Percentiles rank a stretch among this genome's conserved stretches.
phyloP scores from a whole-genome alignment of 2,113 vertebrate species.

The Rhea americana region DNA sequence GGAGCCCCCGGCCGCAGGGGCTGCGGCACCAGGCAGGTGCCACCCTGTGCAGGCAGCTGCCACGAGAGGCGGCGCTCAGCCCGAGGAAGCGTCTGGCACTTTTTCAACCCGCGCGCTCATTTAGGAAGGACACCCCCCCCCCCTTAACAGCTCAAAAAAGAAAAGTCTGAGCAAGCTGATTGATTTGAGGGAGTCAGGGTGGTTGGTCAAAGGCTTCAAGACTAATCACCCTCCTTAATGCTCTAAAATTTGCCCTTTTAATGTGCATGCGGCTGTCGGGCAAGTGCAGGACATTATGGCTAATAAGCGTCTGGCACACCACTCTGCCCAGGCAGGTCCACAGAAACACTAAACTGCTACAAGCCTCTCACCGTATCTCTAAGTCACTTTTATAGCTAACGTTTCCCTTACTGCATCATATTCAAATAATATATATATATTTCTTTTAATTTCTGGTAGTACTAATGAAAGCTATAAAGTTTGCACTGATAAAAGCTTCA shows the following conservation, averaged over 20 bases:
- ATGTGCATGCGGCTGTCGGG: rapidly evolving
- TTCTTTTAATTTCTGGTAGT: too few species aligned
- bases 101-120: neutral
- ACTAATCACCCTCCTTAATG: rapidly evolving
- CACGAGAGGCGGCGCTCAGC: neutral
- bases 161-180: neutral
- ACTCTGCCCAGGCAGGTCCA: neutral
- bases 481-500: rapidly evolving
- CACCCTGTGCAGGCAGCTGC: neutral
- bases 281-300: rapidly evolving
- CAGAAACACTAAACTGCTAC: neutral
- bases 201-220: rapidly evolving
- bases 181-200: too few species aligned
- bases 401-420: neutral
- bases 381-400: neutral
- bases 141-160: neutral
- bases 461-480: too few species aligned
- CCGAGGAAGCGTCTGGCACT: too few species aligned
- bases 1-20: too few species aligned
- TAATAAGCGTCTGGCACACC: too few species aligned
- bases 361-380: neutral
- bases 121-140: neutral
- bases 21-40: neutral
- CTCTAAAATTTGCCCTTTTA: too few species aligned
- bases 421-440: too few species aligned